These are phyloP conservation scores for Dynastes hyllus DNA, from an alignment of 2,888 invertebrate genomes.

Conservation along the genomic window DNA sequence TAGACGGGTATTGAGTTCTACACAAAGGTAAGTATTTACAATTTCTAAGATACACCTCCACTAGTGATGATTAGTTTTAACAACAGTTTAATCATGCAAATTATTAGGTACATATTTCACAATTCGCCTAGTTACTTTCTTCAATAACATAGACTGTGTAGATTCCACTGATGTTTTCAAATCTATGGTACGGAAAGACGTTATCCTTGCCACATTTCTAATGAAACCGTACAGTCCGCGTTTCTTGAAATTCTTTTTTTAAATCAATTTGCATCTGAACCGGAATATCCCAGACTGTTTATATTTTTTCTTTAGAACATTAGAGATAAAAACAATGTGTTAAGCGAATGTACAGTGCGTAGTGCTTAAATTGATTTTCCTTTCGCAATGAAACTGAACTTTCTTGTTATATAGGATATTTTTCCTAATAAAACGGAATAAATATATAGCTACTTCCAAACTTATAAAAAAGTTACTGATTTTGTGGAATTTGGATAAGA, in stretches of 20 bases:
- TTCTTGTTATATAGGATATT: no score
- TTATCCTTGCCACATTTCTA: conserved; percentile 39
- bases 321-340: no score
- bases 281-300: conserved; percentile 5
- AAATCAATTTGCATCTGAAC: conserved; percentile 20
- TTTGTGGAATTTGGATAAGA: no score
- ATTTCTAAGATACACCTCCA: no score
- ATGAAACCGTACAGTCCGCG: neutral
- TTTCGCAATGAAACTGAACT: no score
- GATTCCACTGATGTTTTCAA: neutral
- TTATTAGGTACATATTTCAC: neutral
- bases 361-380: no score
- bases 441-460: no score
- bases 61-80: neutral
- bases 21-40: no score
- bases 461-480: no score
- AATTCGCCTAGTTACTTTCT: conserved; percentile 14
- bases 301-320: neutral
- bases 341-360: no score
- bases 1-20: no score
- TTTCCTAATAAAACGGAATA: no score
- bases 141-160: conserved; percentile 4
- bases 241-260: conserved; percentile 26
- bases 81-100: neutral
- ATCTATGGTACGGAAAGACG: neutral